phyloP scores from a whole-genome alignment of 2,113 vertebrate genomes.

The Mobula birostris region DNA sequence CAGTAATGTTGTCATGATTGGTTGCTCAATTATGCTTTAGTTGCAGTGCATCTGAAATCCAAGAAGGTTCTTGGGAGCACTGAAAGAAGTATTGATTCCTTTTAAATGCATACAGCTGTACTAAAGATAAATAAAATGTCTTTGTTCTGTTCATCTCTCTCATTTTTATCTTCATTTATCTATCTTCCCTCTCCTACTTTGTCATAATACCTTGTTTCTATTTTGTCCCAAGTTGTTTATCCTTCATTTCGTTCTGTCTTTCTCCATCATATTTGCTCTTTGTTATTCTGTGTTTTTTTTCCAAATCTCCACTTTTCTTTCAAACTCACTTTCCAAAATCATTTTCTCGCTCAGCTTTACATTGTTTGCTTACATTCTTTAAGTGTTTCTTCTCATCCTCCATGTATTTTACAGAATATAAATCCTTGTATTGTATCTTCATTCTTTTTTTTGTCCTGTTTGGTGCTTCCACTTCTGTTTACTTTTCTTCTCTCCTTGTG shows the following conservation, averaged over 20 bases:
- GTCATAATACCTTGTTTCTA: not conserved
- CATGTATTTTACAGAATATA: not conserved
- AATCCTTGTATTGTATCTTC: not conserved
- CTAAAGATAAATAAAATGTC: not conserved
- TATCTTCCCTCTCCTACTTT: not conserved
- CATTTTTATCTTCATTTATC: not conserved
- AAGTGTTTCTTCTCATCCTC: not conserved
- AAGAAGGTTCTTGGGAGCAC: not conserved
- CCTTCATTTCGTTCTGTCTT: not conserved
- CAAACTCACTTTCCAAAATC: not conserved
- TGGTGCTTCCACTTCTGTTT: not conserved
- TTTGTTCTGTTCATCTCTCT: not conserved
- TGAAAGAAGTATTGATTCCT: slow-evolving; percentile 3
- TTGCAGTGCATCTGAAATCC: not conserved
- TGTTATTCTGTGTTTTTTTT: not conserved
- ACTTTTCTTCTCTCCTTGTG: not conserved
- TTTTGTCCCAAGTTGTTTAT: not conserved
- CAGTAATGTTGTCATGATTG: not conserved
- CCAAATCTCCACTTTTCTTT: not conserved
- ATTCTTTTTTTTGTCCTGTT: not conserved
- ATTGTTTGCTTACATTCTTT: not conserved
- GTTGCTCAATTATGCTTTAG: slow-evolving; percentile 26
- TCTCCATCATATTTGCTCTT: not conserved
- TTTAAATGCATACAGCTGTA: not conserved
- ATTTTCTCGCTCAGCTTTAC: not conserved